Conservation (phyloP, 2,113 vertebrate species). For the Hippocampus comes region DNA sequence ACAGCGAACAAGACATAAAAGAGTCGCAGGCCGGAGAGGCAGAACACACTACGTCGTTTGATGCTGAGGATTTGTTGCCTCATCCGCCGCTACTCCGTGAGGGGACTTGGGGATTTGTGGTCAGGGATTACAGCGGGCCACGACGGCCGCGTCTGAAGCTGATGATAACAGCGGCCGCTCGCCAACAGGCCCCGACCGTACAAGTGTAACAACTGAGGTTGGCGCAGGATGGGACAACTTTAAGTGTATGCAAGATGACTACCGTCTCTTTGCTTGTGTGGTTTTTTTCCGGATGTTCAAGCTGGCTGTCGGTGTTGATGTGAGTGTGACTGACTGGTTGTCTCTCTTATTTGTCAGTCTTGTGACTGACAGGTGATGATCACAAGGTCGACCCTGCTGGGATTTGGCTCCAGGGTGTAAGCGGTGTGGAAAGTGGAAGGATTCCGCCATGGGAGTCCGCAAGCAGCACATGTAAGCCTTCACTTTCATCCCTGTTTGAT, state of each 20-base stretch:
- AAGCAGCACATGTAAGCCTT: not conserved
- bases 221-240: constrained; percentile 5
- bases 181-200: constrained; percentile 37
- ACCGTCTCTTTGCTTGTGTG: not conserved
- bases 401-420: not conserved
- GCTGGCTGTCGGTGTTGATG: not conserved
- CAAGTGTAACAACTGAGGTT: constrained; percentile 38
- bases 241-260: not conserved
- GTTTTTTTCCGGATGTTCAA: not conserved
- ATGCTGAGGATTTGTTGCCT: constrained; percentile 61
- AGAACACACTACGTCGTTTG: constrained; percentile 46
- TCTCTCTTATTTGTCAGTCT: not conserved
- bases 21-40: constrained; percentile 32
- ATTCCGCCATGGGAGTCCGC: not conserved
- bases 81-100: constrained; percentile 55
- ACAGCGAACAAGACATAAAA: constrained; percentile 39
- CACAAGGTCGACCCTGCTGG: not conserved
- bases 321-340: not conserved
- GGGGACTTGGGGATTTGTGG: constrained; percentile 55
- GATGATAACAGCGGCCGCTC: constrained; percentile 51
- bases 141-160: constrained; percentile 57
- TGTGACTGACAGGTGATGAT: not conserved
- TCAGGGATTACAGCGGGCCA: constrained; percentile 54
- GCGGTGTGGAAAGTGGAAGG: not conserved
- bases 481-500: not conserved